Base-by-base conservation (phyloP, 2,888 invertebrate species). In the Drosophila subsilvestris region DNA sequence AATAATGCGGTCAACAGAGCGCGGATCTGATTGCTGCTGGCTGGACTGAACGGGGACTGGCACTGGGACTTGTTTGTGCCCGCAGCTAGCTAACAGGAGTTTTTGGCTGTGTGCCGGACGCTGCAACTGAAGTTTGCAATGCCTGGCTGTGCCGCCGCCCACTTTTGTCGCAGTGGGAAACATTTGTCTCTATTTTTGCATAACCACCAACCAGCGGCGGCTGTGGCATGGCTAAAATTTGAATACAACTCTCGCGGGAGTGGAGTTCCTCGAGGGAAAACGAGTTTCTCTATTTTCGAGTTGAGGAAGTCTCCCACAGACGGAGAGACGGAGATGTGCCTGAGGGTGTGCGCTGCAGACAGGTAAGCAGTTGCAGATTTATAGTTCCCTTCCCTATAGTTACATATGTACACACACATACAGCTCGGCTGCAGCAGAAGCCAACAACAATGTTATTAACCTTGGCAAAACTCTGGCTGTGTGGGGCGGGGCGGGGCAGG, bases 1-100 rank as follows among this genome's bases (percentile, higher is more conserved):
- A 63, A 71, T 80, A 79, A 79, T 79, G 79, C 80, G 79, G 79
- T 79, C 79, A 79, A 72, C 67, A 49, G 63, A 63, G 47, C 61
- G 48, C 37, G 37, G 37, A 14, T 37, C 32, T 12, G 12, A 32
- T 9, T 37, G 37, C 37, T 32, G 25, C 25, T 22, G 29, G 29
- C 29, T 29, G 29, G 32, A 32, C 32, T 6, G 12, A 5, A 32
- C 12, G 32, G 32, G 5, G 5, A 32, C 12, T 10, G 27, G 5
- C 42, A 47, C 44, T 17, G 32, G 12, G 48, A 65, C 57, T 37
- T 58, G 79, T 73, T 72, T 63, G 59, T n/a, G 14, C 17, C 50
- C 53, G 51, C 25, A 37, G 7, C 27, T n/a, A 37, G n/a, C 69
- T 74, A 79, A 75, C 80, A 80, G 78, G 78, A 79, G 68, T 37